Base-by-base conservation (phyloP, 2,888 invertebrate species). In the Bugula neritina region DNA sequence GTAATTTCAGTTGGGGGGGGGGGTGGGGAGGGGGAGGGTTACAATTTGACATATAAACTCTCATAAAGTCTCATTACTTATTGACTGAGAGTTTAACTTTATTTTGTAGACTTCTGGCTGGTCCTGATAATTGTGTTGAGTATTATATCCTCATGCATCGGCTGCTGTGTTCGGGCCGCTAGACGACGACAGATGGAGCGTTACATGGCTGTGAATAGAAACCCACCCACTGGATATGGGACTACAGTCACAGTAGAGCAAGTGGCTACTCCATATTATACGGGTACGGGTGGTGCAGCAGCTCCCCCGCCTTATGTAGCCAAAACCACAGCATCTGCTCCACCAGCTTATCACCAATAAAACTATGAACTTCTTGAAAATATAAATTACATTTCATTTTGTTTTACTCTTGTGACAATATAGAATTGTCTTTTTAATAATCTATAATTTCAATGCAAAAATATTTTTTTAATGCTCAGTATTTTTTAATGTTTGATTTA, bases 161-260 rank as follows among this genome's bases (percentile, higher is more conserved):
- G 63, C 29, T 63, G 31, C 63, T 63, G 63, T 27, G 63, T 63
- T 2, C 27, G 63, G n/a, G 27, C 63, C 31, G 63, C 63, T 10
- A 27, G 34, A 31, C 27, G 27, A 29, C 21, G 63, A 63, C 29
- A 34, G 31, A 17, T 63, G 31, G 43, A 5, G 10, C 5, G 43
- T 10, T 43, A 43, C 17, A 5, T 10, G 17, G 10, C 5, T 10
- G 10, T 43, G 10, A 43, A 5, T 17, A 43, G 43, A 43, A 43
- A 5, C 17, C 43, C 5, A 43, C 5, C 43, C 17, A 10, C 43
- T 10, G 43, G 43, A 5, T 43, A 43, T 43, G 43, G 43, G 5
- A 43, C 43, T 17, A 10, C 43, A 10, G 17, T 17, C 17, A 43
- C 43, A 43, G 43, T 43, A 43, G 43, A 43, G 43, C 43, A 43